Base-by-base conservation (phyloP, 2,113 vertebrate species). In the Hydrolagus affinis region DNA sequence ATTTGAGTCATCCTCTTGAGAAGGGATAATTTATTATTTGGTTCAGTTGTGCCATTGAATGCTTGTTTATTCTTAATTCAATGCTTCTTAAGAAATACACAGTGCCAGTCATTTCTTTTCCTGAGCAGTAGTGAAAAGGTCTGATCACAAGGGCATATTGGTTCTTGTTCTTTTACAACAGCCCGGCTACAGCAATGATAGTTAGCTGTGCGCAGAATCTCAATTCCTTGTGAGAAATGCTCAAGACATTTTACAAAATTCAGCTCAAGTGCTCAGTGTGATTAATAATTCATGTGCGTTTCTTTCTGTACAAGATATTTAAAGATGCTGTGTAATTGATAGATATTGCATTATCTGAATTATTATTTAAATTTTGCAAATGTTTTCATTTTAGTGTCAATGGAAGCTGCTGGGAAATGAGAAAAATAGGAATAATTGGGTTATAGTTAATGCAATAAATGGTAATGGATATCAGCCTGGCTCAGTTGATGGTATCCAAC, bases 1-100 rank as follows among this genome's bases (percentile, higher is more conserved):
- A 68, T 68, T 66, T 66, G 21, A 15, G 30, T 25, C 15, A 64
- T 21, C 78, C 44, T 83, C 60, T 75, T 75, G 28, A 83, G 15
- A 66, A 21, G 17, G 32, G 56, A 25, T 87, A 85, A 87, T 89
- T 87, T 89, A 88, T 57, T 87, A 88, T 88, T 89, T 90, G 85
- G 86, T 70, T 70, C 85, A 30, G 56, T 44, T 56, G 86, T 70
- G 64, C 62, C 62, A 78, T 78, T 86, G 87, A 86, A 89, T 86
- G 86, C 86, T 85, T 86, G 86, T 85, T 89, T 88, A 85, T 89
- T 88, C 25, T 87, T 86, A 86, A 88, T 86, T 0, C 0, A 75
- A 88, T 30, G 87, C 80, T 85, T 77, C 86, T 86, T 44, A 23
- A 80, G 86, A 83, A 66, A 68, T 83, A 83, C 62, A 14, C 62